Conservation (phyloP, 2,113 vertebrate species). For the Melanotaenia duboulayi region DNA sequence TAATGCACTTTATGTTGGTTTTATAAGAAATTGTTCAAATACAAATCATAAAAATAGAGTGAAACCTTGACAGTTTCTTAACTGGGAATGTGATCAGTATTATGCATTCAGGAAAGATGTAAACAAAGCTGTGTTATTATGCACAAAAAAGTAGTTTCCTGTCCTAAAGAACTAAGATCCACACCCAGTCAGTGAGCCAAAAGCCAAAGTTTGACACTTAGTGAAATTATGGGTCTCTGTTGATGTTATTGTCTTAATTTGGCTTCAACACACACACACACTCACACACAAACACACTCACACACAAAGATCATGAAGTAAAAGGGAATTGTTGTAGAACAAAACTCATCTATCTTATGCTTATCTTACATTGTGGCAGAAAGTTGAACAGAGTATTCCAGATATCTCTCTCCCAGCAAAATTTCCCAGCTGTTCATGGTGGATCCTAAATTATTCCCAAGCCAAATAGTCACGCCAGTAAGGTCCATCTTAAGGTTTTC, state of each 20-base stretch:
- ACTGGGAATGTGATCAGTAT: not conserved
- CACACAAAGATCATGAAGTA: constrained; percentile 6
- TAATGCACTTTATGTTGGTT: not conserved
- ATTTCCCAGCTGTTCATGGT: not conserved
- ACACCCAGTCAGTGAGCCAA: not conserved
- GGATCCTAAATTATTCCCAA: not conserved
- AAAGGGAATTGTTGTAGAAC: not conserved
- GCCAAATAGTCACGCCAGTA: not conserved
- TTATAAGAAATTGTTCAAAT: not conserved
- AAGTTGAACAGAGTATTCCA: not conserved
- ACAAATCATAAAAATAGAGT: not conserved
- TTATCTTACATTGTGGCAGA: not conserved
- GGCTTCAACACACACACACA: not conserved
- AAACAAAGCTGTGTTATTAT: not conserved
- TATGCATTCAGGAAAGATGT: too few relatives aligned
- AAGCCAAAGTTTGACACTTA: not conserved
- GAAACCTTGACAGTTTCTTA: not conserved
- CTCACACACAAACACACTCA: too few relatives aligned
- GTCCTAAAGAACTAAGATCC: not conserved
- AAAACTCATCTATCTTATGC: not conserved
- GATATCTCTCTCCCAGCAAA: not conserved
- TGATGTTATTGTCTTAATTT: not conserved
- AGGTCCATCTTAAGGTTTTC: not conserved
- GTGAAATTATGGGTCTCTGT: not conserved
- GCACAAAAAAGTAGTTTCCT: not conserved